A percentile compares a stretch with the other conserved stretches of the same genome.
These are phyloP conservation scores for Cheirogaleus medius DNA, from an alignment of 2,113 vertebrate species.

Conservation along the genomic window DNA sequence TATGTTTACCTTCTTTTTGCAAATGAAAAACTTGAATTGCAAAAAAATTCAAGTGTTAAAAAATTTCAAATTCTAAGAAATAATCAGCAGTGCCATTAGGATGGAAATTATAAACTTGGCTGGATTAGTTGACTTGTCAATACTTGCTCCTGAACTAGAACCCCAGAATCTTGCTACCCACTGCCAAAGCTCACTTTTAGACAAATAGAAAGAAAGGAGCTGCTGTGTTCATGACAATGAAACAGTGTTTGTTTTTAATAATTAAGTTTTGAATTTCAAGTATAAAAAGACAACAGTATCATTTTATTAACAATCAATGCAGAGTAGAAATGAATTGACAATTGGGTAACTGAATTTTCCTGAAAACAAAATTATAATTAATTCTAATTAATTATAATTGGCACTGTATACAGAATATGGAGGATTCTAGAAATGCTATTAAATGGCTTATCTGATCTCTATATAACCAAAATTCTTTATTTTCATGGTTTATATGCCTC, in stretches of 20 bases:
- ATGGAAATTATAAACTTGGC: slow-evolving; percentile 35
- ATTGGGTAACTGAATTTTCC: background rate
- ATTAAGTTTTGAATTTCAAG: slow-evolving; percentile 41
- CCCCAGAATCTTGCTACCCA: background rate
- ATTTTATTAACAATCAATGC: slow-evolving; percentile 15
- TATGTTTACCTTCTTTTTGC: background rate
- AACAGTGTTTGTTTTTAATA: background rate
- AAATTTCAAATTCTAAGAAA: background rate
- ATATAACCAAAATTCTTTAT: slow-evolving; percentile 14
- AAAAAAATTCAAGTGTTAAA: slow-evolving; percentile 15
- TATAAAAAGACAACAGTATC: background rate
- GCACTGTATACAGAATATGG: background rate
- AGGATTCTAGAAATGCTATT: background rate
- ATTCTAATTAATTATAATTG: too few species aligned
- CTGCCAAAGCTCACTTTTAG: slow-evolving; percentile 7
- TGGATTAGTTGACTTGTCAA: slow-evolving; percentile 4
- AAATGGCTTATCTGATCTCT: background rate
- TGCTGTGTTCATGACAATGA: background rate
- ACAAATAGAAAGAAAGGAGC: background rate
- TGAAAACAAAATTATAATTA: slow-evolving; percentile 19
- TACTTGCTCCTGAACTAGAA: background rate
- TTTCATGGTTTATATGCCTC: slow-evolving; percentile 28
- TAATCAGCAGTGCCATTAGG: background rate
- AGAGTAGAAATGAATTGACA: background rate
- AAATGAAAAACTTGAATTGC: background rate